Conservation (phyloP, 2,113 vertebrate species). For the Desmodus rotundus region DNA sequence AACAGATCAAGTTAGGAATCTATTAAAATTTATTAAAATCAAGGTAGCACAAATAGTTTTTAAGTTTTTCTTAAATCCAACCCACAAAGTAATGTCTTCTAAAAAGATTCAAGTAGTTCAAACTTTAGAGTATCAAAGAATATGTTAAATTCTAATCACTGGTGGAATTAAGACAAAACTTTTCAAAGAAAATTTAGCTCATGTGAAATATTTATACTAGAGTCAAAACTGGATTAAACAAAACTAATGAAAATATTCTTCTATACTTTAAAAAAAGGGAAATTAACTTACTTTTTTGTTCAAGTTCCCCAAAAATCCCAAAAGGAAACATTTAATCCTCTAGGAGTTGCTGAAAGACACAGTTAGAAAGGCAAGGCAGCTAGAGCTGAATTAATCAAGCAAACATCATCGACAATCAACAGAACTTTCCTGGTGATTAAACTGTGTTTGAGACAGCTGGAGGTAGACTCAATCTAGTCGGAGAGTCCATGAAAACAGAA, state of each 20-base stretch:
- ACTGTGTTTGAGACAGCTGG: conserved; percentile 48
- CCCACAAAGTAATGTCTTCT: neutral
- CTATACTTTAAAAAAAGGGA: neutral
- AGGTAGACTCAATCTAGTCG: neutral
- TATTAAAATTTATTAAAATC: neutral
- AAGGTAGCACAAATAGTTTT: neutral
- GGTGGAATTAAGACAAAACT: neutral
- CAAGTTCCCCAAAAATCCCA: conserved; percentile 39
- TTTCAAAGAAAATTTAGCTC: conserved; percentile 35
- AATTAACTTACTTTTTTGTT: conserved; percentile 42
- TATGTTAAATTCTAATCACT: neutral
- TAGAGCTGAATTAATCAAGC: conserved; percentile 56
- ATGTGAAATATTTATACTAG: conserved; percentile 22
- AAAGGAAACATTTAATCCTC: conserved; percentile 64
- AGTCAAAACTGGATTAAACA: conserved; percentile 35
- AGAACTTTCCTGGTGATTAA: conserved; percentile 59
- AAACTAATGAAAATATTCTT: conserved; percentile 43
- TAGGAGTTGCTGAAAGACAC: conserved; percentile 35
- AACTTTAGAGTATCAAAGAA: neutral
- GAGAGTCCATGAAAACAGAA: conserved; percentile 38
- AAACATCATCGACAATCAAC: conserved; percentile 48
- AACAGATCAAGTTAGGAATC: neutral
- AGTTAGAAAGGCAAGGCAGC: conserved; percentile 29
- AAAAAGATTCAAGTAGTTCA: conserved; percentile 19
- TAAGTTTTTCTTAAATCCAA: neutral